phyloP scores from a whole-genome alignment of 1,140 invertebrate species.

The Popillia japonica region DNA sequence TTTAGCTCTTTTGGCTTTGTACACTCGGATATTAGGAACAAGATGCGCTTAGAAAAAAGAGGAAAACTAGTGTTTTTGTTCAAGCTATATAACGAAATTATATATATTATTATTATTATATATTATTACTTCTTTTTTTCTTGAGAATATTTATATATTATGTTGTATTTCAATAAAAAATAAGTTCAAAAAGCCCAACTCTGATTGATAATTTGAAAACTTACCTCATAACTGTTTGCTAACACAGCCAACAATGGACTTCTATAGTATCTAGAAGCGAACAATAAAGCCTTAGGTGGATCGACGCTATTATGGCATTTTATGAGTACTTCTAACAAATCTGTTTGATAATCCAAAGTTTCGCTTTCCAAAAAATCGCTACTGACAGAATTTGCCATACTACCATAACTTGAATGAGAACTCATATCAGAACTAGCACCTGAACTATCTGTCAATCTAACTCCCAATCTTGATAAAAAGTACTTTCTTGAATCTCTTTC shows the following conservation, averaged over 20 bases:
- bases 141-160: too few relatives aligned
- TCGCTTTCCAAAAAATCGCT: conserved; percentile 55
- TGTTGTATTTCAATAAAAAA: too few relatives aligned
- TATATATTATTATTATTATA: too few relatives aligned
- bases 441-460: conserved; percentile 46
- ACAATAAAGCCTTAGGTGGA: conserved; percentile 69
- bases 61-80: too few relatives aligned
- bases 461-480: conserved; percentile 55
- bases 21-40: too few relatives aligned
- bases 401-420: conserved; percentile 56
- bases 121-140: too few relatives aligned
- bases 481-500: conserved; percentile 56
- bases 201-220: conserved; percentile 38
- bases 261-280: conserved; percentile 64
- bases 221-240: conserved; percentile 73
- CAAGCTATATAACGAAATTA: too few relatives aligned
- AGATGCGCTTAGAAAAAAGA: too few relatives aligned
- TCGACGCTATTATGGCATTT: conserved; percentile 73
- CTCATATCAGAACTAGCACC: conserved; percentile 27
- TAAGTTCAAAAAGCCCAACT: too few relatives aligned
- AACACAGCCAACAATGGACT: conserved; percentile 70
- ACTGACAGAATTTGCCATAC: conserved; percentile 45
- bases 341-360: conserved; percentile 60
- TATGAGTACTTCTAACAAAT: conserved; percentile 69
- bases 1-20: too few relatives aligned